Evolutionary conservation across 2,113 vertebrate species (phyloP).

Genomic region (Epinephelus moara): DNA sequence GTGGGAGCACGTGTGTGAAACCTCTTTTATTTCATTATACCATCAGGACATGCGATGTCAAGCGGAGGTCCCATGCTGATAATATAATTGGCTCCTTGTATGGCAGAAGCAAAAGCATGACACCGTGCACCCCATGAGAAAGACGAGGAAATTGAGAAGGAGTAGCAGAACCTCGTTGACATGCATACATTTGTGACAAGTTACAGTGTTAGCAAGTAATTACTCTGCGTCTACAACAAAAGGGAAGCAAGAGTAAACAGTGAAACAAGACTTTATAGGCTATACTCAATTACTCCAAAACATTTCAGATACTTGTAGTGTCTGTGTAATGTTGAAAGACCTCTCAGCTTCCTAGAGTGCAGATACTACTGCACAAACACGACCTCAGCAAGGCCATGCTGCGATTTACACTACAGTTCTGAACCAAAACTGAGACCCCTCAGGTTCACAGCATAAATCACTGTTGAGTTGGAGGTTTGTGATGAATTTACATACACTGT

Average conservation of each 20-base stretch:
- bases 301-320: conserved; percentile 11
- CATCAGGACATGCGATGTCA: conserved; percentile 78
- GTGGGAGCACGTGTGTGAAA: conserved; percentile 75
- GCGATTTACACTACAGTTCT: conserved; percentile 30
- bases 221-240: conserved; percentile 20
- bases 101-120: conserved; percentile 66
- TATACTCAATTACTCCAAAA: conserved; percentile 18
- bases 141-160: conserved; percentile 40
- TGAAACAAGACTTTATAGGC: conserved; percentile 4
- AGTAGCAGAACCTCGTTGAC: conserved; percentile 46
- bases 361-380: not conserved
- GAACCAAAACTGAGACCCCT: conserved; percentile 31
- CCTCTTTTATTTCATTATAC: conserved; percentile 79
- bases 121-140: conserved; percentile 56
- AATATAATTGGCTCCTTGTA: conserved; percentile 82
- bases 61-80: conserved; percentile 79
- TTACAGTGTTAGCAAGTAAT: conserved; percentile 44
- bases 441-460: conserved; percentile 72
- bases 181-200: conserved; percentile 44
- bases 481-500: conserved; percentile 76
- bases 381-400: conserved; percentile 22
- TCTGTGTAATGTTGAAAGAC: conserved; percentile 12
- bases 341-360: not conserved
- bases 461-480: conserved; percentile 61
- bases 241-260: conserved; percentile 11